Percentiles rank a stretch among this genome's conserved stretches.
Conservation (phyloP, 2,797 vertebrate genomes). For the Scarus forsteni region DNA sequence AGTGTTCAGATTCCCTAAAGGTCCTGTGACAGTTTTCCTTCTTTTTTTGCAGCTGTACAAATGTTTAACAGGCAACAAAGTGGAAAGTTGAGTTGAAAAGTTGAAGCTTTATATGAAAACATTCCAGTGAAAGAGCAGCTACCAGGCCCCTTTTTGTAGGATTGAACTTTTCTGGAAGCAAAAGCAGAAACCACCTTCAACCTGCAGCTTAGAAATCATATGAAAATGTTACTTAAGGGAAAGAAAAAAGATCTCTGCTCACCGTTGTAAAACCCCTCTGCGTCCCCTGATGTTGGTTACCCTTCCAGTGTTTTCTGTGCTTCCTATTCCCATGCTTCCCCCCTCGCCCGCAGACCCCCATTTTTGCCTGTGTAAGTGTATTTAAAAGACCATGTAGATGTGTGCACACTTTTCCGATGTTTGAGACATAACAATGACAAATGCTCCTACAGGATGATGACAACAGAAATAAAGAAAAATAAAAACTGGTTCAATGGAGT, state of each 20-base stretch:
- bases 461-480: conserved; percentile 83
- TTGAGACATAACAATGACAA: conserved; percentile 85
- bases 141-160: conserved; percentile 17
- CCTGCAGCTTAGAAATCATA: conserved; percentile 82
- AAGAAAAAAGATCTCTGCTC: conserved; percentile 86
- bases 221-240: neutral
- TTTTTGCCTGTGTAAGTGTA: conserved; percentile 89
- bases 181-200: conserved; percentile 57
- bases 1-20: conserved; percentile 16
- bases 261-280: conserved; percentile 88
- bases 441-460: conserved; percentile 85
- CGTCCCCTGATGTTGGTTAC: conserved; percentile 55
- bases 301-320: conserved; percentile 92
- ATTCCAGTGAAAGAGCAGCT: conserved; percentile 64
- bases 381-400: conserved; percentile 90
- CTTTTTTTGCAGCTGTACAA: conserved; percentile 16
- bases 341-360: conserved; percentile 32
- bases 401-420: conserved; percentile 89
- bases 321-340: conserved; percentile 59
- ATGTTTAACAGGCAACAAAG: conserved; percentile 21
- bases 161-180: conserved; percentile 21
- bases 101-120: conserved; percentile 68
- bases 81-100: conserved; percentile 25
- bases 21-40: conserved; percentile 10
- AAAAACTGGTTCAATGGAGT: conserved; percentile 39